Percentiles rank a stretch among this genome's conserved stretches.
Evolutionary conservation across 23 tunicate species (phyloP).

Genomic region (Phallusia fumigata): DNA sequence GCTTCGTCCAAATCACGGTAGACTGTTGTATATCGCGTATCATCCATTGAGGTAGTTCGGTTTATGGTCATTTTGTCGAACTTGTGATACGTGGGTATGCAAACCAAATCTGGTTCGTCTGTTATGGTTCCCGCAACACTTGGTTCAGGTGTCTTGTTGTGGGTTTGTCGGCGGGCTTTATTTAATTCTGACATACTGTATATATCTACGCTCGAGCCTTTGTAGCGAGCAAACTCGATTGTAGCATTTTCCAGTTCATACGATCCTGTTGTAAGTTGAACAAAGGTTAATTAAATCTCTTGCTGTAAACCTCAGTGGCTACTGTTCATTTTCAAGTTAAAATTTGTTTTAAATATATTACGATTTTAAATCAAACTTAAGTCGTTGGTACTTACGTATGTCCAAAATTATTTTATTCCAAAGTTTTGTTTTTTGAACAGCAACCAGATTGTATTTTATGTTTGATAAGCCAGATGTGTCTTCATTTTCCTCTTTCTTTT

Average conservation of each 20-base stretch:
- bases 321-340: too few species aligned
- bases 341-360: too few species aligned
- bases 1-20: constrained; percentile 65
- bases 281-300: neutral
- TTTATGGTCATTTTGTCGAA: constrained; percentile 49
- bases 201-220: constrained; percentile 4
- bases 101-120: neutral
- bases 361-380: neutral
- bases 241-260: constrained; percentile 10
- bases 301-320: neutral
- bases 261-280: constrained; percentile 14
- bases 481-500: neutral
- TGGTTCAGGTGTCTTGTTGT: neutral
- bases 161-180: neutral
- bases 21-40: constrained; percentile 43
- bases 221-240: constrained; percentile 12
- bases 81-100: constrained; percentile 21
- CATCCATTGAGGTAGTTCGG: constrained; percentile 26
- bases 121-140: neutral
- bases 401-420: constrained; percentile 75
- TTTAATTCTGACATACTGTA: constrained; percentile 8
- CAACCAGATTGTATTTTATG: constrained; percentile 37
- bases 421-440: constrained; percentile 15
- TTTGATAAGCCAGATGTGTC: constrained; percentile 68
- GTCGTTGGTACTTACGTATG: constrained; percentile 43